phyloP scores from a whole-genome alignment of 2,797 vertebrate species.

The Danio tinwini region DNA sequence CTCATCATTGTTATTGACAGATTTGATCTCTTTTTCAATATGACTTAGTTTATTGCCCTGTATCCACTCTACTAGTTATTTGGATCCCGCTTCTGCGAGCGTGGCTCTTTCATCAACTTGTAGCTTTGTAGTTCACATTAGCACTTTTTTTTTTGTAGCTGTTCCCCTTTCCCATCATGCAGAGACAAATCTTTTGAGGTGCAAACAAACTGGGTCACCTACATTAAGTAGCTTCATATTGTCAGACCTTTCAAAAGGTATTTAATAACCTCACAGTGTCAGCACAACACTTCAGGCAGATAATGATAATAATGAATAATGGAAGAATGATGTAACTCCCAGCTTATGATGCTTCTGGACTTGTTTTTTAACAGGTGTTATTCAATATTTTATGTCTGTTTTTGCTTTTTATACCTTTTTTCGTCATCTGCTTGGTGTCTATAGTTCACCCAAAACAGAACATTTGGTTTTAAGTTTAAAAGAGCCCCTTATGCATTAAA shows the following conservation, averaged over 20 bases:
- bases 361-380: neutral
- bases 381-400: neutral
- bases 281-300: neutral
- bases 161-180: constrained; percentile 52
- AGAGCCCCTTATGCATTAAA: too few species aligned
- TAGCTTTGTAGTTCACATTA: constrained; percentile 34
- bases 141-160: constrained; percentile 40
- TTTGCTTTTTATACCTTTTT: neutral
- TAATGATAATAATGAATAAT: neutral
- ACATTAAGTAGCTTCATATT: constrained; percentile 48
- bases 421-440: neutral
- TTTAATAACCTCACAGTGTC: constrained; percentile 28
- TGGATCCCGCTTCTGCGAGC: neutral
- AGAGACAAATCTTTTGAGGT: constrained; percentile 46
- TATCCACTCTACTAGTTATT: neutral
- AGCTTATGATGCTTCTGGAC: neutral
- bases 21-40: too few species aligned
- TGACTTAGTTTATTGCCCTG: too few species aligned
- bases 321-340: neutral
- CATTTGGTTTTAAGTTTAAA: too few species aligned
- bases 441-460: neutral
- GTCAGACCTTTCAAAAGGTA: constrained; percentile 41
- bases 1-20: too few species aligned
- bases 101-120: constrained; percentile 22
- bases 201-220: constrained; percentile 62